Evolutionary conservation across 1,140 invertebrate genomes (phyloP).

Genomic region (Vanessa atalanta): DNA sequence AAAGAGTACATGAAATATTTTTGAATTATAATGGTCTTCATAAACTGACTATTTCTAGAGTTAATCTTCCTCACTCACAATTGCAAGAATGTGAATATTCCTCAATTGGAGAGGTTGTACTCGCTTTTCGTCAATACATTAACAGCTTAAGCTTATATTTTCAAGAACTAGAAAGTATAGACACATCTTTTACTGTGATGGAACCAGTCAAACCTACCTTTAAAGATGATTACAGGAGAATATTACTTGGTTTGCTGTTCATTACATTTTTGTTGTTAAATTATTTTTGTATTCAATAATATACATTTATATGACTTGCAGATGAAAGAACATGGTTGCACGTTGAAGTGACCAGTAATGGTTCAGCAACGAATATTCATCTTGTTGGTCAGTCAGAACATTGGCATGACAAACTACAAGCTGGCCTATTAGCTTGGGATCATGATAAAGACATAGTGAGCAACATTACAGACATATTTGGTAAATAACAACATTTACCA

Average conservation of each 20-base stretch:
- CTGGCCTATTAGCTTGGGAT: conserved; percentile 61
- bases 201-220: conserved; percentile 60
- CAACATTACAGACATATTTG: conserved; percentile 61
- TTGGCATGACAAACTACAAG: conserved; percentile 58
- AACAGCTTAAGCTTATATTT: conserved; percentile 55
- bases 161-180: conserved; percentile 58
- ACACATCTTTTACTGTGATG: conserved; percentile 55
- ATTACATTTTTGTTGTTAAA: not conserved
- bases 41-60: conserved; percentile 47
- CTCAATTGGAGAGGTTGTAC: conserved; percentile 51
- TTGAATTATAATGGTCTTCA: conserved; percentile 49
- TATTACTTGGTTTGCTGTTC: conserved; percentile 50
- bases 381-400: conserved; percentile 54
- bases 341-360: conserved; percentile 61
- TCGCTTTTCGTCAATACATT: conserved; percentile 47
- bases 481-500: conserved; percentile 35
- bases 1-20: conserved; percentile 54
- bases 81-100: conserved; percentile 54
- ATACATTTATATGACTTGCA: conserved; percentile 32
- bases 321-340: conserved; percentile 65
- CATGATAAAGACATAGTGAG: conserved; percentile 68
- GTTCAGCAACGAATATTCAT: conserved; percentile 59
- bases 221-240: conserved; percentile 65
- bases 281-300: not conserved
- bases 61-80: conserved; percentile 49